Base-by-base conservation (phyloP, 2,113 vertebrate genomes). In the Halcyon malimbica region DNA sequence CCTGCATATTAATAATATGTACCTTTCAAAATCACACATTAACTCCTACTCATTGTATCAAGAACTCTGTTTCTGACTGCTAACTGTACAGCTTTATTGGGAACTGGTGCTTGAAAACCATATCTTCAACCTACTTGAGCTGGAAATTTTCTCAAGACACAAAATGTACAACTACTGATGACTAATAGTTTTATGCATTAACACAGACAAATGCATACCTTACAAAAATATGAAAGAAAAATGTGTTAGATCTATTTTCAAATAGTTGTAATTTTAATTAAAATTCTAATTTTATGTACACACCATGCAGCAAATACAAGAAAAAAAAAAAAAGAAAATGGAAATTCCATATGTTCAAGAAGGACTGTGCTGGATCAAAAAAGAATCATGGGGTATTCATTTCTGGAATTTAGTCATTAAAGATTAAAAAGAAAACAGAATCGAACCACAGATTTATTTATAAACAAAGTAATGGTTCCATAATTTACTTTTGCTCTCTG, bases 51-150 rank as follows among this genome's bases (percentile, higher is more conserved):
- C 83, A 39, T 6, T 54, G 53, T 69, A 76, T 37, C 57, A 54
- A 89, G 35, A 93, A 35, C 48, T 96, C 77, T 73, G 17, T 31
- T 87, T 96, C 78, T 95, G 83, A 92, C 67, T 94, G 84, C 12
- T 80, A 87, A n/a, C 37, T 39, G 6, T 48, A 54, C 6, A 23
- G 39, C 29, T 89, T 37, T 83, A 31, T 73, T 93, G 85, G 83
- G 44, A 95, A 89, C 4, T 71, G 67, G 65, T 92, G 57, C 53
- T 89, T 44, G 31, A 92, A 95, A 73, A 19, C 4, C 19, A 44
- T 56, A 10, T 70, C 24, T 92, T 94, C 80, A 92, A 50, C 53
- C 41, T 69, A 73, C 74, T 83, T 74, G 17, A 84, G 57, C 19
- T 73, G 76, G 89, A 94, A 93, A 91, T 75, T 92, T 94, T 94